These are phyloP conservation scores for Chauna torquata DNA, from an alignment of 2,113 vertebrate genomes.

Conservation along the genomic window DNA sequence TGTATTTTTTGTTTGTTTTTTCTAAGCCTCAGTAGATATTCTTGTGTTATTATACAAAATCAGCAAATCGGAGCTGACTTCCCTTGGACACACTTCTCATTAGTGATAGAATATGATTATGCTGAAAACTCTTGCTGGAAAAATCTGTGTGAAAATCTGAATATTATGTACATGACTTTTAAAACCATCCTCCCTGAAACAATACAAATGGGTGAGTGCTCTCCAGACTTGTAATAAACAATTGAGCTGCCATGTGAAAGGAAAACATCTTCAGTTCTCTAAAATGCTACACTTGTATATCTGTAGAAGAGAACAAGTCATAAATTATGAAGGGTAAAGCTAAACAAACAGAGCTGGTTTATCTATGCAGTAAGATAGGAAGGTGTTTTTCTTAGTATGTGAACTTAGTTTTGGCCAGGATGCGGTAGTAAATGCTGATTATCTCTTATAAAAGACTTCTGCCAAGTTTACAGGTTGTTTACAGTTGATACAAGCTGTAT, in stretches of 20 bases:
- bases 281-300: background rate
- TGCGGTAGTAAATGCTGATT: background rate
- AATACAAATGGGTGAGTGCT: slow-evolving; percentile 65
- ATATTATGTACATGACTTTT: slow-evolving; percentile 80
- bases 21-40: slow-evolving; percentile 73
- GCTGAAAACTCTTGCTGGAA: slow-evolving; percentile 83
- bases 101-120: slow-evolving; percentile 88
- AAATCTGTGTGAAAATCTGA: slow-evolving; percentile 78
- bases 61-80: slow-evolving; percentile 86
- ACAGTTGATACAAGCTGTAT: background rate
- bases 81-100: slow-evolving; percentile 87
- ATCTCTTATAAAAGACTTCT: background rate
- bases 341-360: background rate
- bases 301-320: background rate
- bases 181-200: slow-evolving; percentile 74
- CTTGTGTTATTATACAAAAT: slow-evolving; percentile 81
- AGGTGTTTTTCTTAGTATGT: background rate
- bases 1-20: background rate
- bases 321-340: background rate
- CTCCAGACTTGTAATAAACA: background rate
- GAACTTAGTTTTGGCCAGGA: background rate
- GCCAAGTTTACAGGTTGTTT: background rate
- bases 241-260: background rate
- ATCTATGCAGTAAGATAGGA: background rate
- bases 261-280: background rate